Base-by-base conservation (phyloP, 2,888 invertebrate species). In the Charanyca ferruginea region DNA sequence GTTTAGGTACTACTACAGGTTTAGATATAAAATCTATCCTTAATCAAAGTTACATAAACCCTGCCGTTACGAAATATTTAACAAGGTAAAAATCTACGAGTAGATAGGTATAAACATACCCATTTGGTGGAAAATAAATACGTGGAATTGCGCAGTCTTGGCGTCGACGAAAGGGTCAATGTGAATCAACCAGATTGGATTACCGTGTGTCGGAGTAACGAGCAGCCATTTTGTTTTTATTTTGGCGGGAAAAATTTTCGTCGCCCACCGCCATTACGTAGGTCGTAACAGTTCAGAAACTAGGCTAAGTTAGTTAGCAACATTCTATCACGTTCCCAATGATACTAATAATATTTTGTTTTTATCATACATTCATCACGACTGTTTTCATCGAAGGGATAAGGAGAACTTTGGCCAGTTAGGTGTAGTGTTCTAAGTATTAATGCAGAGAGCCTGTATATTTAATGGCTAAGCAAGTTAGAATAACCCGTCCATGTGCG, bases 101-200 rank as follows among this genome's bases (percentile, higher is more conserved):
- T 48, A 11, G 9, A n/a, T 47, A 23, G 9, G 25, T 23, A 38
- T 45, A 52, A 25, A 38, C 9, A 41, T 58, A 57, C n/a, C n/a
- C n/a, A n/a, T 47, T 49, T 35, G 23, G 51, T 77, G 73, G 73
- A 84, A 87, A 85, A 85, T 84, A 87, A 85, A 86, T 80, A 83
- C 64, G 51, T 60, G 55, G 51, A 45, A 74, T 67, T 51, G 61
- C 73, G 63, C 61, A 60, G 64, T 71, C 60, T 79, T 79, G 72
- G 65, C 70, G 57, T 48, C 62, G 60, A 59, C 64, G 70, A 66
- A 78, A 84, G 84, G 87, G 89, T 85, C 85, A 85, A 77, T 80
- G 82, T 76, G 85, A 88, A 89, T 88, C 88, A 87, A 83, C 83
- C 66, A 83, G 85, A 89, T 89, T 89, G 86, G 86, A 89, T 89